Evolutionary conservation across 2,888 invertebrate species (phyloP).

Genomic region (Xestia xanthographa): DNA sequence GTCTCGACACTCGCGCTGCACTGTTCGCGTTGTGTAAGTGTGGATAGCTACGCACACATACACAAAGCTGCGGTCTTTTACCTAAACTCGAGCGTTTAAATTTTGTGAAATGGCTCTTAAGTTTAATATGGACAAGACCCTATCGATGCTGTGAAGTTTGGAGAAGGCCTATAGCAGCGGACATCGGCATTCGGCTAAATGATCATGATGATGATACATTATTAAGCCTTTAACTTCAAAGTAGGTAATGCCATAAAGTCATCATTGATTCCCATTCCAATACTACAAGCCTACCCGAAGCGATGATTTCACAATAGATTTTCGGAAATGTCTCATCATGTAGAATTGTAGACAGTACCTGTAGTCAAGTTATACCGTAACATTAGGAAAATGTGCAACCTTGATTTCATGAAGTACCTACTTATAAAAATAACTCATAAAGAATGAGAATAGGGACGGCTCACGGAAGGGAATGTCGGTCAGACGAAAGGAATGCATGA

Average conservation of each 20-base stretch:
- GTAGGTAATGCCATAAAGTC: not conserved
- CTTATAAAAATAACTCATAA: slow-evolving; percentile 39
- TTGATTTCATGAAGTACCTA: slow-evolving; percentile 40
- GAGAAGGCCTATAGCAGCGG: not conserved
- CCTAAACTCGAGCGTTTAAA: no score
- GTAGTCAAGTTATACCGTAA: not conserved
- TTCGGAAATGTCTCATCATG: not conserved
- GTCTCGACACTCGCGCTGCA: no score
- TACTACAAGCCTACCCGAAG: not conserved
- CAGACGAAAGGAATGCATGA: slow-evolving; percentile 79
- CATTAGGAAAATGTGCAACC: slow-evolving; percentile 37
- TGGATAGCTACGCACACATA: no score
- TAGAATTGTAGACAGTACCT: not conserved
- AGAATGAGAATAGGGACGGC: slow-evolving; percentile 57
- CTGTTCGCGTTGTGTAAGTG: no score
- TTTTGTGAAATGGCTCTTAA: no score
- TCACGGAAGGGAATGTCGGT: slow-evolving; percentile 72
- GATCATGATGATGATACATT: not conserved
- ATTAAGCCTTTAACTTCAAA: not conserved
- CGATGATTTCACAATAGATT: not conserved
- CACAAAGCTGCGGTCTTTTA: no score
- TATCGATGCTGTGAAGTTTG: not conserved
- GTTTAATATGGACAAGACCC: not conserved
- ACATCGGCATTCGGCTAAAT: not conserved
- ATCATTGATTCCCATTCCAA: not conserved